phyloP scores from a whole-genome alignment of 2,113 vertebrate species.

The Pontoporia blainvillei region DNA sequence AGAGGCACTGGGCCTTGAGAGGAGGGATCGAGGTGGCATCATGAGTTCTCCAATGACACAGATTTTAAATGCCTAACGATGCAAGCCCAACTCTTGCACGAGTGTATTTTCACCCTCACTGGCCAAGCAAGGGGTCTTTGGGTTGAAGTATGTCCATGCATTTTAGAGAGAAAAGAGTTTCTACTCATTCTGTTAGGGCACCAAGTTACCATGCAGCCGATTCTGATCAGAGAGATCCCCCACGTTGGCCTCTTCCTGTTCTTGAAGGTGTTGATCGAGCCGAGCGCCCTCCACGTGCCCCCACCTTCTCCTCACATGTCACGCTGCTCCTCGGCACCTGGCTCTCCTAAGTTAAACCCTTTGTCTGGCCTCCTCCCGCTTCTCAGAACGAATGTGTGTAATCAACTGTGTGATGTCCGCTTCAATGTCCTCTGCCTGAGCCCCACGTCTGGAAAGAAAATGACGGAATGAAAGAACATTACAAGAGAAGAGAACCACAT shows the following conservation, averaged over 20 bases:
- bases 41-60: accelerated
- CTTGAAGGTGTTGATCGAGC: accelerated
- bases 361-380: background rate
- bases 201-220: accelerated
- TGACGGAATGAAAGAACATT: accelerated
- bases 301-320: accelerated
- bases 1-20: background rate
- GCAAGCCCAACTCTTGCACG: accelerated
- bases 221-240: accelerated
- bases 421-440: background rate
- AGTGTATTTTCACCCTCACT: background rate
- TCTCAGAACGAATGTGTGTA: background rate
- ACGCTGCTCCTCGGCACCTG: accelerated
- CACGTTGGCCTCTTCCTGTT: accelerated
- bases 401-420: too few relatives aligned
- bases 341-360: too few relatives aligned
- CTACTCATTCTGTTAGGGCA: background rate
- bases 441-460: background rate
- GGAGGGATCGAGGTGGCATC: accelerated
- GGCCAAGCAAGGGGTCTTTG: background rate
- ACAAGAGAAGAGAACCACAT: background rate
- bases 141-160: background rate
- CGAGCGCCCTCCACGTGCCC: accelerated
- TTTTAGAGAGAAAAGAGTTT: background rate
- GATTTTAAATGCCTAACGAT: accelerated